These are phyloP conservation scores for Cactoblastis cactorum DNA, from an alignment of 2,888 invertebrate species.

Conservation along the genomic window DNA sequence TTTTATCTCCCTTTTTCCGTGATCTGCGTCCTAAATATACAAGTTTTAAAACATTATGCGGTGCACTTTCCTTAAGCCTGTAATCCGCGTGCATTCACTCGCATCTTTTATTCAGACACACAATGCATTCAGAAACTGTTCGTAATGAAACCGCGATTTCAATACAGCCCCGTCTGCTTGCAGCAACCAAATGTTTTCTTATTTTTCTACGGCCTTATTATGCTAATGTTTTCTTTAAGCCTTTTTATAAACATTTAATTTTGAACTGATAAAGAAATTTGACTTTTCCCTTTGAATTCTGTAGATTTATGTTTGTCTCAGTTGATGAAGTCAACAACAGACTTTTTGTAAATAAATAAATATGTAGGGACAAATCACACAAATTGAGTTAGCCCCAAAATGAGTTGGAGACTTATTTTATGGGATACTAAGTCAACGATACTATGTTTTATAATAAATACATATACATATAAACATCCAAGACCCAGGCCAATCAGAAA, in stretches of 20 bases:
- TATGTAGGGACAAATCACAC: too few species aligned
- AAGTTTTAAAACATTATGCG: conserved; percentile 7
- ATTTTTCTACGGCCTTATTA: neutral
- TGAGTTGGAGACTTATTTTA: too few species aligned
- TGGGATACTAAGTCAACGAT: too few species aligned
- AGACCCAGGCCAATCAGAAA: too few species aligned
- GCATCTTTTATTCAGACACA: conserved; percentile 9
- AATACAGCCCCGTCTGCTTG: neutral
- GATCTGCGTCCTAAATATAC: neutral
- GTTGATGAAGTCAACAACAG: too few species aligned
- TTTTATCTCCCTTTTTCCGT: neutral
- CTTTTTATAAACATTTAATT: neutral
- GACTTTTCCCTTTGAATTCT: too few species aligned
- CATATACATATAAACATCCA: too few species aligned
- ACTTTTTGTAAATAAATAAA: too few species aligned
- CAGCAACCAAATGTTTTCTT: neutral
- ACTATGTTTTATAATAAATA: too few species aligned
- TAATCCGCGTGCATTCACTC: conserved; percentile 9
- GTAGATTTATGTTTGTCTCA: too few species aligned
- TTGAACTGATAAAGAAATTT: too few species aligned
- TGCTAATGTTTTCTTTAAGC: neutral
- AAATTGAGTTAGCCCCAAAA: too few species aligned
- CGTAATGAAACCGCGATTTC: conserved; percentile 8
- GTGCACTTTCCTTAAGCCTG: conserved; percentile 7
- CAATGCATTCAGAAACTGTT: conserved; percentile 6